phyloP scores from a whole-genome alignment of 2,888 invertebrate genomes.

The Cremastinae sp. region DNA sequence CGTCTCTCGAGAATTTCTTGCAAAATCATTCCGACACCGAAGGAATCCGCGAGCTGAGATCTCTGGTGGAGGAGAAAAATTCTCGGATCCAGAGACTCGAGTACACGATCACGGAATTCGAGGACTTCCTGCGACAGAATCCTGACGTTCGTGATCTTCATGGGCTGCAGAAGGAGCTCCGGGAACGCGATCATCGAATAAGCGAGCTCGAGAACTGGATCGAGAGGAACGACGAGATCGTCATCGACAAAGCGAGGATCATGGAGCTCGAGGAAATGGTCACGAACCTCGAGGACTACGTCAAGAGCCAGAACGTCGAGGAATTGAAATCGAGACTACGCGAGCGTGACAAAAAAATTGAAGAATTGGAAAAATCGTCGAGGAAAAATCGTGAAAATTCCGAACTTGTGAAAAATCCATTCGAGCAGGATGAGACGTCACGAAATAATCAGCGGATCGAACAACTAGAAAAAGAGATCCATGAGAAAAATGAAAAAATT shows the following conservation, averaged over 20 bases:
- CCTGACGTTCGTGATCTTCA: constrained; percentile 79
- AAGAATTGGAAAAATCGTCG: constrained; percentile 69
- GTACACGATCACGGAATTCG: constrained; percentile 85
- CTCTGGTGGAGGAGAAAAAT: constrained; percentile 83
- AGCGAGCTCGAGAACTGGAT: constrained; percentile 79
- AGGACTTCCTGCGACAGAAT: constrained; percentile 78
- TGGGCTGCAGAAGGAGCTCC: constrained; percentile 69
- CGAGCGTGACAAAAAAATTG: constrained; percentile 73
- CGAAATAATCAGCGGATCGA: constrained; percentile 69
- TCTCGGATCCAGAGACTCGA: constrained; percentile 90
- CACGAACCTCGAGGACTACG: constrained; percentile 73
- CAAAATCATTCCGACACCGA: constrained; percentile 83
- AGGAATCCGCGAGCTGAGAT: constrained; percentile 83
- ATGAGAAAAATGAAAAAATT: constrained; percentile 70
- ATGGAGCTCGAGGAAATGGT: constrained; percentile 75
- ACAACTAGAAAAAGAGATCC: constrained; percentile 70
- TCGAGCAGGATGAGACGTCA: constrained; percentile 40
- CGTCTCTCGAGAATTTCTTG: constrained; percentile 82
- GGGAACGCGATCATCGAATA: constrained; percentile 67
- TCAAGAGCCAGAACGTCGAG: constrained; percentile 74
- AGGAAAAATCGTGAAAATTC: constrained; percentile 54
- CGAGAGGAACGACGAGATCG: constrained; percentile 81
- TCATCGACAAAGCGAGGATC: constrained; percentile 71
- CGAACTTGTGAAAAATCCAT: constrained; percentile 3
- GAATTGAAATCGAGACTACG: constrained; percentile 71